A percentile compares a stretch with the other conserved stretches of the same genome.
Evolutionary conservation across 1,140 invertebrate genomes (phyloP).

Genomic region (Macrosteles quadrilineatus): DNA sequence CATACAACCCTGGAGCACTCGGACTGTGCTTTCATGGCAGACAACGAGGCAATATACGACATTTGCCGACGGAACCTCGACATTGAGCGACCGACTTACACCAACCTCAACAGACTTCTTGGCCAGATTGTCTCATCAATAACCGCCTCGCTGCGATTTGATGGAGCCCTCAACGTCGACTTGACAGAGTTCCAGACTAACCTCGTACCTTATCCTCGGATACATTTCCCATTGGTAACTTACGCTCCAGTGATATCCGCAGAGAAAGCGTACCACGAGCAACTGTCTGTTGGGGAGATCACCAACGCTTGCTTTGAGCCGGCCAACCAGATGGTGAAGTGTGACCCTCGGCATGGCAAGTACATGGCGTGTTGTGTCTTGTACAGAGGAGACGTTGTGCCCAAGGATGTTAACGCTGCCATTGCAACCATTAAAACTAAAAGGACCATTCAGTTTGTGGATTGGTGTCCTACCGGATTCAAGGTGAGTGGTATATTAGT

Average conservation of each 20-base stretch:
- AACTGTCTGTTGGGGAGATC: constrained; percentile 79
- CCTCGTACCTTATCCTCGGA: constrained; percentile 82
- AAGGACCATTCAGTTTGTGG: constrained; percentile 68
- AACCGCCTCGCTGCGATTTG: constrained; percentile 83
- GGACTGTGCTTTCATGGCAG: constrained; percentile 74
- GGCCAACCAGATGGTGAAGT: constrained; percentile 81
- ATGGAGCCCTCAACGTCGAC: constrained; percentile 87
- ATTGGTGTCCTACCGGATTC: constrained; percentile 90
- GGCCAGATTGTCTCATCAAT: constrained; percentile 84
- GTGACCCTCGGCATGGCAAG: constrained; percentile 72
- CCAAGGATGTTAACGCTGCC: constrained; percentile 80
- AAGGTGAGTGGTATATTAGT: constrained; percentile 72
- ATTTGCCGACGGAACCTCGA: constrained; percentile 88
- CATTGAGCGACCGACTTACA: constrained; percentile 84
- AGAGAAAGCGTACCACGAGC: constrained; percentile 83
- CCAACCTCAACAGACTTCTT: constrained; percentile 77
- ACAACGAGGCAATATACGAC: constrained; percentile 90
- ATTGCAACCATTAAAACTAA: constrained; percentile 87
- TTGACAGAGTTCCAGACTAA: constrained; percentile 91
- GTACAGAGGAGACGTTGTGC: constrained; percentile 68
- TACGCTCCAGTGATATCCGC: constrained; percentile 85
- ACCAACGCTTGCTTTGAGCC: constrained; percentile 65
- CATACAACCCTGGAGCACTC: constrained; percentile 66
- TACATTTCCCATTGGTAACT: constrained; percentile 72
- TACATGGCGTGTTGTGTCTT: constrained; percentile 66